These are phyloP conservation scores for Sardinella longiceps DNA, from an alignment of 2,797 vertebrate species.

Conservation along the genomic window DNA sequence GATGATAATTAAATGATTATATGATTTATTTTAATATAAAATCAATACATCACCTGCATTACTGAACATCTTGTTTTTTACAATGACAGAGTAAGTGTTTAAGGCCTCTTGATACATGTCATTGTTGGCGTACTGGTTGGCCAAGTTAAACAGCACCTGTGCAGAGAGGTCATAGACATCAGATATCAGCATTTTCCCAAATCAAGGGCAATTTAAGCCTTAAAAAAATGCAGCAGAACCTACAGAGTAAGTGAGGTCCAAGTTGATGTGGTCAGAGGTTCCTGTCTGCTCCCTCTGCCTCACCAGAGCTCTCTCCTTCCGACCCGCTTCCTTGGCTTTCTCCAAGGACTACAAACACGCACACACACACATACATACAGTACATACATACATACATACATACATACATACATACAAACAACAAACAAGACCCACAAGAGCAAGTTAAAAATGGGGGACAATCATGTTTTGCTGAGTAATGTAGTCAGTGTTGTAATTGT, in stretches of 20 bases:
- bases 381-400: neutral
- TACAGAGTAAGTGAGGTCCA: slow-evolving; percentile 94
- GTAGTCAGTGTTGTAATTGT: neutral
- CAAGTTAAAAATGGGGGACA: neutral
- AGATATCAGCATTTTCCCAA: neutral
- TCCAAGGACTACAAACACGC: slow-evolving; percentile 84
- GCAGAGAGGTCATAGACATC: slow-evolving; percentile 23
- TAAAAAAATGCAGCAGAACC: slow-evolving; percentile 62
- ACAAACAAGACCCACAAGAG: neutral
- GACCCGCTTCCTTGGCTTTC: slow-evolving; percentile 95
- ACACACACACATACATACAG: neutral
- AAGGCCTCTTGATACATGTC: slow-evolving; percentile 96
- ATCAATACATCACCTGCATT: slow-evolving; percentile 81
- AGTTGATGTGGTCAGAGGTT: slow-evolving; percentile 84
- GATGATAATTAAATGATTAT: neutral
- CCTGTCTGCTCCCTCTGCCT: slow-evolving; percentile 88
- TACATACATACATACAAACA: neutral
- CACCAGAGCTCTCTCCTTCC: slow-evolving; percentile 88
- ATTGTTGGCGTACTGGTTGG: slow-evolving; percentile 92
- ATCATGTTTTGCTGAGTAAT: neutral
- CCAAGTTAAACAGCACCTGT: slow-evolving; percentile 94
- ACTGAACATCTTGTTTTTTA: slow-evolving; percentile 97
- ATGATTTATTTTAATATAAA: neutral
- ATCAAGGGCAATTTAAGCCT: neutral
- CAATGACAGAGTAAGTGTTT: slow-evolving; percentile 93